Evolutionary conservation across 2,888 invertebrate genomes (phyloP).

Genomic region (Drosophila antonietae): DNA sequence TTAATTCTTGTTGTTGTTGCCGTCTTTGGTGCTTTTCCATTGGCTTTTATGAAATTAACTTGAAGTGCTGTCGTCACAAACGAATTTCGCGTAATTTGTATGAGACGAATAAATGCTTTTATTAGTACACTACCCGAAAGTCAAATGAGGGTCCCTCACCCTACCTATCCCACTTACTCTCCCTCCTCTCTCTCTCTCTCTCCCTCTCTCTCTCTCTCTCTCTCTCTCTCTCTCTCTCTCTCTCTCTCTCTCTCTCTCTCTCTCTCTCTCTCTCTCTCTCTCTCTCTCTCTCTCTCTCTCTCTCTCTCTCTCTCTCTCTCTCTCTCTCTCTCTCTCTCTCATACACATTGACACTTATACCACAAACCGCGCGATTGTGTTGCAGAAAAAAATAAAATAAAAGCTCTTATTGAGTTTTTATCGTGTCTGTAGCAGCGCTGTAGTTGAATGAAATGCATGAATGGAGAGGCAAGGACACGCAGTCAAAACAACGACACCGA

Average conservation of each 20-base stretch:
- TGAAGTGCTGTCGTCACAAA: slow-evolving; percentile 55
- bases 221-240: too few relatives aligned
- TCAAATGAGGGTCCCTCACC: slow-evolving; percentile 15
- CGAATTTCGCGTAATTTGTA: slow-evolving; percentile 49
- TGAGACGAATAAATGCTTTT: slow-evolving; percentile 43
- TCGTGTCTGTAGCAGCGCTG: slow-evolving; percentile 18
- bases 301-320: too few relatives aligned
- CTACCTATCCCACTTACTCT: not conserved
- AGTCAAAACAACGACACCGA: slow-evolving; percentile 60
- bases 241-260: not conserved
- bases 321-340: not conserved
- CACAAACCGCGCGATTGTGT: not conserved
- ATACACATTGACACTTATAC: not conserved
- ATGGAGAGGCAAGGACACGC: slow-evolving; percentile 60
- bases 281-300: too few relatives aligned
- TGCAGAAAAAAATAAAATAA: slow-evolving; percentile 14
- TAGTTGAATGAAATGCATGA: slow-evolving; percentile 50
- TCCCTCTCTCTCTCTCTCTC: too few relatives aligned
- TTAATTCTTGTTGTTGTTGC: slow-evolving; percentile 49
- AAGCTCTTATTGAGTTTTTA: slow-evolving; percentile 44
- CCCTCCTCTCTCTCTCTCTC: too few relatives aligned
- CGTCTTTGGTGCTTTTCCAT: slow-evolving; percentile 73
- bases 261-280: too few relatives aligned
- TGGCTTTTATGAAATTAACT: slow-evolving; percentile 67
- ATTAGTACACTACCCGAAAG: slow-evolving; percentile 22